Evolutionary conservation across 2,113 vertebrate genomes (phyloP).

Genomic region (Scopus umbretta): DNA sequence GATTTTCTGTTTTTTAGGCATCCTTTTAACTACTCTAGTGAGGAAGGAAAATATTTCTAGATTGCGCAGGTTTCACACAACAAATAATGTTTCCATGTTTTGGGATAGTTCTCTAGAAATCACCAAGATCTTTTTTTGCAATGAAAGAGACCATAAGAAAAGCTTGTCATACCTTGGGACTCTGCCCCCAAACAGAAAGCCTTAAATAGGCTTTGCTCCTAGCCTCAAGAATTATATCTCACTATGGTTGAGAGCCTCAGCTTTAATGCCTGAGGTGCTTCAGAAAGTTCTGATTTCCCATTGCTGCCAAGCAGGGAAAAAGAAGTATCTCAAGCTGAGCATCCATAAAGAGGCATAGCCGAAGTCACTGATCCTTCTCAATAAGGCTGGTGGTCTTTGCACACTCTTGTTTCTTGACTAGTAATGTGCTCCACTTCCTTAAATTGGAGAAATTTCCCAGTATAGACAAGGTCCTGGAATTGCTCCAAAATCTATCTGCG

Average conservation of each 20-base stretch:
- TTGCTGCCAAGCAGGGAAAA: background rate
- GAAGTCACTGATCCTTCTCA: background rate
- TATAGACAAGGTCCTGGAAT: background rate
- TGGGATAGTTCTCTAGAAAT: background rate
- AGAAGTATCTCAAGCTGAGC: background rate
- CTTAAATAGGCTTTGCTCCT: background rate
- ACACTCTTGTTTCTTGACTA: background rate
- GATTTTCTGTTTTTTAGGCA: background rate
- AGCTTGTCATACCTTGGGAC: background rate
- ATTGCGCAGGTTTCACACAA: background rate
- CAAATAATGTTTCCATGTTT: background rate
- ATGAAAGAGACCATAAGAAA: background rate
- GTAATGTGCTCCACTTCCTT: rapidly evolving
- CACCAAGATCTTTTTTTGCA: background rate
- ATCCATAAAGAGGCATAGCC: background rate
- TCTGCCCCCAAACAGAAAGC: background rate
- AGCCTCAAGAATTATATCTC: background rate
- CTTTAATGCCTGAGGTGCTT: background rate
- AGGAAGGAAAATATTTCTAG: background rate
- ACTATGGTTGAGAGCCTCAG: background rate
- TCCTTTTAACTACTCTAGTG: background rate
- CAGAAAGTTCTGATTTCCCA: background rate
- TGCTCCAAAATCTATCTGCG: background rate
- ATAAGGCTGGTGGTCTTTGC: background rate
- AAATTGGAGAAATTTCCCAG: background rate